Conservation (phyloP, 2,797 vertebrate genomes). For the Graptemys geographica region DNA sequence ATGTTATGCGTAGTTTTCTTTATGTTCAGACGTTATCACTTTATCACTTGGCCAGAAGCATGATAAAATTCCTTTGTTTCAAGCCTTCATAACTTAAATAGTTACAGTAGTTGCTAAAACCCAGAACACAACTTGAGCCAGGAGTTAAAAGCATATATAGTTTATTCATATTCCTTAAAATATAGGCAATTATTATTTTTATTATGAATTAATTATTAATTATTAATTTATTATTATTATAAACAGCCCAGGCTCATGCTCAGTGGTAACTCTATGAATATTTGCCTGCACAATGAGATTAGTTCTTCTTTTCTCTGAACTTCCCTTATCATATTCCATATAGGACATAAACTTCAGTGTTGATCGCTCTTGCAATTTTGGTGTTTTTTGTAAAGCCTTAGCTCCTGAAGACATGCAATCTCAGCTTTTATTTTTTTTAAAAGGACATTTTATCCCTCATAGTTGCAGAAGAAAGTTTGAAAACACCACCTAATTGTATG, state of each 20-base stretch:
- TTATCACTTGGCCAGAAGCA: background rate
- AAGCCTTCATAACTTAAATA: background rate
- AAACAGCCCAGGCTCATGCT: background rate
- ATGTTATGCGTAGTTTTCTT: conserved; percentile 17
- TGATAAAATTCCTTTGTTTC: conserved; percentile 29
- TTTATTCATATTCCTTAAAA: conserved; percentile 39
- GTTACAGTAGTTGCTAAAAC: background rate
- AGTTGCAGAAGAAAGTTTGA: background rate
- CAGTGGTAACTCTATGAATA: background rate
- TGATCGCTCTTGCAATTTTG: background rate
- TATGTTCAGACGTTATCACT: background rate
- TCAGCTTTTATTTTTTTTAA: background rate
- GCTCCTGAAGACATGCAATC: background rate
- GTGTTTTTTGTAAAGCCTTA: background rate
- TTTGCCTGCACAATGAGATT: background rate
- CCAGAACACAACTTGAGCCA: background rate
- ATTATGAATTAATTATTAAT: too few species aligned
- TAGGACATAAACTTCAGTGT: background rate
- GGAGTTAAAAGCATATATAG: conserved; percentile 1
- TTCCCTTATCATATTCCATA: fast-evolving
- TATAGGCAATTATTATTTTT: background rate
- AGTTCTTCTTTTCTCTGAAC: background rate
- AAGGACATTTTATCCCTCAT: background rate
- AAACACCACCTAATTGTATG: background rate
- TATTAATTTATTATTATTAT: background rate